These are phyloP conservation scores for Tenualosa thibaudeaui DNA, from an alignment of 2,797 vertebrate genomes.

Conservation along the genomic window DNA sequence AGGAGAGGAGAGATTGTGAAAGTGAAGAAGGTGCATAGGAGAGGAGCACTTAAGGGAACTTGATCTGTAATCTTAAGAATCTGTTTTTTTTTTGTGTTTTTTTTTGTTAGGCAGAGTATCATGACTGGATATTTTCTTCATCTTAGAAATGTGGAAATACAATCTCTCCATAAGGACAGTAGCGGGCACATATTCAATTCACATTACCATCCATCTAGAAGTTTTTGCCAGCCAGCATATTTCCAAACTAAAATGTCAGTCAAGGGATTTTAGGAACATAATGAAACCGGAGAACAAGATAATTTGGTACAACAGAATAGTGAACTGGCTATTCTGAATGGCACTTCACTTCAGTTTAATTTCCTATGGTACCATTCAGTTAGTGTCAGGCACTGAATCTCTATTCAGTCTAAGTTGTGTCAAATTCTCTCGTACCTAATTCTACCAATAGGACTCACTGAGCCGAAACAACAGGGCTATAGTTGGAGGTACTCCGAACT, in stretches of 20 bases:
- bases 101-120: background rate
- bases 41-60: background rate
- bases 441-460: no score
- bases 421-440: no score
- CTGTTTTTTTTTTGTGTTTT: background rate
- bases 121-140: background rate
- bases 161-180: background rate
- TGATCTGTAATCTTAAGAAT: constrained; percentile 10
- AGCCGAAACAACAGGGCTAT: no score
- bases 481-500: no score
- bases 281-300: background rate
- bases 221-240: background rate
- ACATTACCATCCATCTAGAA: background rate
- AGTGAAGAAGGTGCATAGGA: background rate
- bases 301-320: background rate
- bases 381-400: no score
- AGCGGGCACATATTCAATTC: background rate
- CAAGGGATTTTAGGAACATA: background rate
- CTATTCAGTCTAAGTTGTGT: no score
- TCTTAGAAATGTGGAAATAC: background rate
- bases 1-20: background rate
- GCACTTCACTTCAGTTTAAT: no score
- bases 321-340: no score
- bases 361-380: no score
- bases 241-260: constrained; percentile 4